These are phyloP conservation scores for Sylvilagus bachmani DNA, from an alignment of 2,113 vertebrate genomes.

Conservation along the genomic window DNA sequence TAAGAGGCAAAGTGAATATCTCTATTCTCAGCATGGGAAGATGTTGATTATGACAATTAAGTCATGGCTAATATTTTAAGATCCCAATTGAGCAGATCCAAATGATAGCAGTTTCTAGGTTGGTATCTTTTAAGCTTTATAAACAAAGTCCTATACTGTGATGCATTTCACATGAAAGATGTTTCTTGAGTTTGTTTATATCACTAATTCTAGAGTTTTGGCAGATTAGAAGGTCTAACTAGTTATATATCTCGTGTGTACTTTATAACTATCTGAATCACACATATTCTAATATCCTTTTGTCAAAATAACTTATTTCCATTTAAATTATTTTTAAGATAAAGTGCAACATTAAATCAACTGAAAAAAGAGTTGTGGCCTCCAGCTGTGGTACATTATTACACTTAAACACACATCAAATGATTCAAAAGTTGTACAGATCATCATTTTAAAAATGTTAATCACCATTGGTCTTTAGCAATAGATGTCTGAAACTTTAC, in stretches of 20 bases:
- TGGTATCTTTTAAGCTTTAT: neutral
- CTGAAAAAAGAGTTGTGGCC: conserved; percentile 2
- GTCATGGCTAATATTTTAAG: no score
- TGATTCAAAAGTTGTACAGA: conserved; percentile 46
- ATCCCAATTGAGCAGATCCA: neutral
- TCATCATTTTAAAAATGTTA: conserved; percentile 36
- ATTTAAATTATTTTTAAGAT: conserved; percentile 64
- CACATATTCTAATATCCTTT: conserved; percentile 14
- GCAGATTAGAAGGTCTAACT: neutral
- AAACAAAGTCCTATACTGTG: neutral
- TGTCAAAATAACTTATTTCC: conserved; percentile 67
- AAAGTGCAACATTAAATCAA: conserved; percentile 54
- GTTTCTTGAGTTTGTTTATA: neutral
- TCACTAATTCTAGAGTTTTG: conserved; percentile 20
- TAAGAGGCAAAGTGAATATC: no score
- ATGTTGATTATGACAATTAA: no score
- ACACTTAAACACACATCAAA: conserved; percentile 55
- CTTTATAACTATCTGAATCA: conserved; percentile 9
- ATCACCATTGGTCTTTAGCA: conserved; percentile 8
- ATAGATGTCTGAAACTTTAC: neutral
- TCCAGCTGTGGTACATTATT: conserved; percentile 47
- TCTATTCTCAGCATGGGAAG: no score
- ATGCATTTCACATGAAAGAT: neutral
- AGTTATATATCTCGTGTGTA: neutral
- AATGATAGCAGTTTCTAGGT: neutral